Base-by-base conservation (phyloP, 2,888 invertebrate species). In the Muschampia plurimacula region DNA sequence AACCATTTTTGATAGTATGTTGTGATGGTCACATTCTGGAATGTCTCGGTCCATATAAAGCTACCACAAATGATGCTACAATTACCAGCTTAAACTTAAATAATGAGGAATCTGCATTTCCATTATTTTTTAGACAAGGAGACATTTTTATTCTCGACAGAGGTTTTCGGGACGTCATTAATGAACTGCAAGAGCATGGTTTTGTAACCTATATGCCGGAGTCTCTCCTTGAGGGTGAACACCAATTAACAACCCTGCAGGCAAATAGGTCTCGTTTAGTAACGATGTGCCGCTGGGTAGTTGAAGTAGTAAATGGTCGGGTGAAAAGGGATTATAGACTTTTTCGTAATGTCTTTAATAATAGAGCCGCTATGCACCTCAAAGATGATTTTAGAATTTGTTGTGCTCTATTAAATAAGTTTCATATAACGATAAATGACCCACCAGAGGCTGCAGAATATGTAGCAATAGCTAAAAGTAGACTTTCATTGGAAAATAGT, bases 181-280 rank as follows among this genome's bases (percentile, higher is more conserved):
- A n/a, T 32, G 66, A 41, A 64, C 28, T 69, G 13, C 28, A 69
- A 2, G 12, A 6, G 9, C 59, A 32, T 41, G 75, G 70, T n/a
- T 73, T 70, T 65, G 41, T 63, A 28, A 52, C 69, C 7, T 65
- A 72, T 62, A 74, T 71, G 41, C 74, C 77, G 10, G 74, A 75
- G 44, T 55, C 63, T 10, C 12, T 74, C 55, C 72, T 69, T 12
- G 67, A 52, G 63, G 74, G 71, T 6, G 74, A 75, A 63, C 57
- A 60, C 62, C 75, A 77, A 52, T 59, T 77, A 6, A 60, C 75
- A 9, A 74, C 75, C 36, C n/a, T 55, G 8, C 60, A 71, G 55
- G 75, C 74, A 4, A 77, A 77, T 64, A 72, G 71, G 46, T 70
- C 75, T 28, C 57, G 74, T 44, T 72, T 63, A 39, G 63, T 77